Evolutionary conservation across 2,888 invertebrate genomes (phyloP).

Genomic region (Omphaloscelis lunosa): DNA sequence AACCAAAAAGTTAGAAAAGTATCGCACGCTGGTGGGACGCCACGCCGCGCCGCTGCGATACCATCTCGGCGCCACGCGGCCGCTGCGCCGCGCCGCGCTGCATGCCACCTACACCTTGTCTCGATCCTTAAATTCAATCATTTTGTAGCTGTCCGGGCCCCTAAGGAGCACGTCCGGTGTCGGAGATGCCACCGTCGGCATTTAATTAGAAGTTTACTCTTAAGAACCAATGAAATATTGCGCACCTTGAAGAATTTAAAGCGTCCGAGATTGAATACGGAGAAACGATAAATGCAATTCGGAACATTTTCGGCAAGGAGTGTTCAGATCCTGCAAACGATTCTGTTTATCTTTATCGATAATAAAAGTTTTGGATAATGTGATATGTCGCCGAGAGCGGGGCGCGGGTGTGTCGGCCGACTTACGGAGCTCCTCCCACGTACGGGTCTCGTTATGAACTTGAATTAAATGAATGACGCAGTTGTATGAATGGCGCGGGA

Average conservation of each 20-base stretch:
- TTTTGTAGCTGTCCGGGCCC: slow-evolving; percentile 77
- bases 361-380: slow-evolving; percentile 78
- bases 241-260: slow-evolving; percentile 82
- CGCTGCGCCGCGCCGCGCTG: slow-evolving; percentile 66
- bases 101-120: slow-evolving; percentile 73
- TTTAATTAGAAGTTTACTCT: slow-evolving; percentile 86
- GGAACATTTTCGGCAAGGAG: slow-evolving; percentile 74
- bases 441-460: slow-evolving; percentile 86
- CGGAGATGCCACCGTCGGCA: slow-evolving; percentile 78
- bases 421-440: slow-evolving; percentile 81
- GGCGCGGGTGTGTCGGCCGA: slow-evolving; percentile 77
- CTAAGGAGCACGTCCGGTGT: slow-evolving; percentile 76
- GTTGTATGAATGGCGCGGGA: slow-evolving; percentile 89
- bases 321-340: slow-evolving; percentile 72
- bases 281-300: slow-evolving; percentile 83
- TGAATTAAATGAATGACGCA: slow-evolving; percentile 89
- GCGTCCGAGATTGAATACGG: slow-evolving; percentile 79
- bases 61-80: slow-evolving; percentile 82
- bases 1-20: slow-evolving; percentile 90
- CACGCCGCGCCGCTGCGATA: slow-evolving; percentile 75
- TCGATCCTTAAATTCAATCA: slow-evolving; percentile 78
- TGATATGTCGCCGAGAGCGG: slow-evolving; percentile 69
- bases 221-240: slow-evolving; percentile 86
- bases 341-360: slow-evolving; percentile 78
- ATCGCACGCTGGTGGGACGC: slow-evolving; percentile 72